Conservation (phyloP, 2,888 invertebrate genomes). For the Pheosia gnoma region DNA sequence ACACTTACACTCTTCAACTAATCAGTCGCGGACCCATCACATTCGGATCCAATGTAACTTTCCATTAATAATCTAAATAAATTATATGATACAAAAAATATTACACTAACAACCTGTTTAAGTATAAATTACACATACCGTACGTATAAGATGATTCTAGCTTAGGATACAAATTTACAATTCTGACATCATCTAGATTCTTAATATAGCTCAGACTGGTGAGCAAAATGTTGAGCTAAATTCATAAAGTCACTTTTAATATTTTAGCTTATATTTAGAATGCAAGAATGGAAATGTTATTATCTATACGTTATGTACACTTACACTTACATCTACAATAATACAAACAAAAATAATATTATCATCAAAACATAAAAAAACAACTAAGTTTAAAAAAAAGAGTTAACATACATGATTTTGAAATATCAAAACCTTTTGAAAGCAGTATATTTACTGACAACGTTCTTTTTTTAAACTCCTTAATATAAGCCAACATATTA, state of each 20-base stretch:
- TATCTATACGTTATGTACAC: not conserved
- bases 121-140: constrained; percentile 68
- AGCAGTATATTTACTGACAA: not conserved
- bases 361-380: not conserved
- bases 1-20: constrained; percentile 81
- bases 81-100: constrained; percentile 84
- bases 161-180: constrained; percentile 65
- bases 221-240: not conserved
- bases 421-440: too few species aligned
- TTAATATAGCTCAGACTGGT: constrained; percentile 30
- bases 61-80: constrained; percentile 79
- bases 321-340: constrained; percentile 1
- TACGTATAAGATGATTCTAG: constrained; percentile 64
- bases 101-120: constrained; percentile 72
- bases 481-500: constrained; percentile 2
- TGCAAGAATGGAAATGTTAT: not conserved
- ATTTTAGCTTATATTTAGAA: constrained; percentile 1
- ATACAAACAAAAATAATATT: not conserved
- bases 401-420: not conserved
- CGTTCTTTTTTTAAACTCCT: not conserved
- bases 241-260: not conserved
- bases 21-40: constrained; percentile 80
- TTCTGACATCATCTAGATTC: constrained; percentile 61
- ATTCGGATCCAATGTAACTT: constrained; percentile 78
- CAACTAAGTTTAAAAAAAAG: not conserved